Evolutionary conservation across 2,888 invertebrate genomes (phyloP), one percentile per base, ranked within the genome.

Genomic region (Eristalis pertinax): DNA sequence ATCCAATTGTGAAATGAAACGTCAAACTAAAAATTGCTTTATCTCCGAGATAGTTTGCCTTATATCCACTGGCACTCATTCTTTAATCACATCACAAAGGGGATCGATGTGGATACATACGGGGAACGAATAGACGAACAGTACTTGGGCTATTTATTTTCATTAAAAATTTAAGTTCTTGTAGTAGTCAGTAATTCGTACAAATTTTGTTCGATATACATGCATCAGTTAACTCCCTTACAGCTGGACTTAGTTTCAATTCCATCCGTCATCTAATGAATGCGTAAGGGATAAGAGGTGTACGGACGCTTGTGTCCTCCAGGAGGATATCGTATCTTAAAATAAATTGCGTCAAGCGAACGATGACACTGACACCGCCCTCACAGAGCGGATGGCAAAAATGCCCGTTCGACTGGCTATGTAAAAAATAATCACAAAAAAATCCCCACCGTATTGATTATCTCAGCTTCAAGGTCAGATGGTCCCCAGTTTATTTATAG

Each of bases 1-100:
- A 86, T 83, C 78, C 86, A 83, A 83, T 86, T 82, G 86, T 83
- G 82, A 86, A 86, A 82, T 82, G 86, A 86, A 86, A 86, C 86
- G 75, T 86, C 86, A 82, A 86, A 86, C 86, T 82, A 79, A 86
- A 86, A 86, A 86, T 83, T 86, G 78, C 78, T 86, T 83, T 75
- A 79, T 83, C 83, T 86, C 13, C 26, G 13, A 62, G 24, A 79
- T 70, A 75, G 74, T 75, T 84, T 60, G 68, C 73, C 68, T 67
- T 70, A 32, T 32, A 64, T 82, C 62, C 41, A 58, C 62, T 77
- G 50, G 70, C 56, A 77, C 60, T 81, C 69, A 77, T 77, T 65
- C 76, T 41, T 77, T 69, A 81, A 77, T 81, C 68, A 65, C 35
- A 15, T n/a, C 35, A 24, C 64, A 19, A 65, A 67, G 24, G 63